These are phyloP conservation scores for Schizopygopsis pylzovi DNA, from an alignment of 2,797 vertebrate species.

Conservation along the genomic window DNA sequence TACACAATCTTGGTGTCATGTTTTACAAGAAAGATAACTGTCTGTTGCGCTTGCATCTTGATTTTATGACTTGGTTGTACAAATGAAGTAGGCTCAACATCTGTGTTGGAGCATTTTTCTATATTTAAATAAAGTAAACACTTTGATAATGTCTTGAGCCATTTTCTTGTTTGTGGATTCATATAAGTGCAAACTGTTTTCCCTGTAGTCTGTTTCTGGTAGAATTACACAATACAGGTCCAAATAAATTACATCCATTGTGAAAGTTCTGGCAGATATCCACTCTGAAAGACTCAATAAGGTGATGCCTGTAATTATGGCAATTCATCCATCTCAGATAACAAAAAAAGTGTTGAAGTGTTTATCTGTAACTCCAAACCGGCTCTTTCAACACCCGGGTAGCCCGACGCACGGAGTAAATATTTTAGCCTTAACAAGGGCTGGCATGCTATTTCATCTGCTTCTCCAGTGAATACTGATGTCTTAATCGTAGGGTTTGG, in stretches of 20 bases:
- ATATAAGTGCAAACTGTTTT: background rate
- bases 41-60: background rate
- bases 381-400: constrained; percentile 47
- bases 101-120: too few species aligned
- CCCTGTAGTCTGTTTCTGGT: background rate
- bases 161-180: background rate
- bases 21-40: background rate
- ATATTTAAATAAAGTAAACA: background rate
- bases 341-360: constrained; percentile 41
- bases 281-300: constrained; percentile 3
- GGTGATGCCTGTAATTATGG: constrained; percentile 41
- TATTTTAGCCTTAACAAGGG: constrained; percentile 44
- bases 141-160: background rate
- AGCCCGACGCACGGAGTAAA: constrained; percentile 49
- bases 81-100: background rate
- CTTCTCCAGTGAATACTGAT: constrained; percentile 47
- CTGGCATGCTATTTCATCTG: constrained; percentile 37
- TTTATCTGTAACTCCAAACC: constrained; percentile 45
- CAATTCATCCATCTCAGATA: constrained; percentile 33
- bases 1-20: background rate
- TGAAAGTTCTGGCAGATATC: constrained; percentile 13
- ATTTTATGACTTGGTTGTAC: background rate
- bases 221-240: background rate
- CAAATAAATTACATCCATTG: background rate
- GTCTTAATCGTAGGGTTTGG: constrained; percentile 41